Conservation (phyloP, 2,113 vertebrate genomes). For the Malurus elegans region DNA sequence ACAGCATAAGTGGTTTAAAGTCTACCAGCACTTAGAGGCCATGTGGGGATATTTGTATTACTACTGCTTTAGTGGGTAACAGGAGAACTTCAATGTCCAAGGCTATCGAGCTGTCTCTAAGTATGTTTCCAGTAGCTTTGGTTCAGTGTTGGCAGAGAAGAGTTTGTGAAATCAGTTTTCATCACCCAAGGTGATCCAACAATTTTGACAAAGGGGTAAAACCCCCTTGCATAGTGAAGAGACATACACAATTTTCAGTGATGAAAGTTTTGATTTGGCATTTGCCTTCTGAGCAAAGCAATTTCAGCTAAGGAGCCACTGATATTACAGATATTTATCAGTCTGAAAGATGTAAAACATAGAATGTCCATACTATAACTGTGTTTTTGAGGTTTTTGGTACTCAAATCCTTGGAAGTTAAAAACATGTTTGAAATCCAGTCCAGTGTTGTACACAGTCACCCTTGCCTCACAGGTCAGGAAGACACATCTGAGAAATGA, state of each 20-base stretch:
- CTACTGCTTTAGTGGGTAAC: background rate
- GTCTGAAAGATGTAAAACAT: background rate
- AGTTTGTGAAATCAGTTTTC: background rate
- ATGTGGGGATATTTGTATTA: background rate
- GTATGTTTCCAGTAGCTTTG: background rate
- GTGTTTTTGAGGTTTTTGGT: background rate
- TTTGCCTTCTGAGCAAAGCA: background rate
- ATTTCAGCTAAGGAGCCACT: background rate
- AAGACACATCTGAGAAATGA: background rate
- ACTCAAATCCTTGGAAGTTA: background rate
- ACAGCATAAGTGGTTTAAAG: background rate
- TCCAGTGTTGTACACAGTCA: background rate
- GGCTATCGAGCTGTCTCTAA: background rate
- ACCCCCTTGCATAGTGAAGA: background rate
- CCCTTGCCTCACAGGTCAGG: background rate
- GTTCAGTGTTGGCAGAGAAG: background rate
- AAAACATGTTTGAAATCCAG: background rate
- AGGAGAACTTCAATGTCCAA: background rate
- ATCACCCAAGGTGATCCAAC: background rate
- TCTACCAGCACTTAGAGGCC: background rate
- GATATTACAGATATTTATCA: background rate
- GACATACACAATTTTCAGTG: background rate
- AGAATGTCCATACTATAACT: background rate
- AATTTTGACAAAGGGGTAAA: background rate
- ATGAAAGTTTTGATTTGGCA: background rate